phyloP scores from a whole-genome alignment of 92 coral and sea anemone species.

The Pocillopora grandis region DNA sequence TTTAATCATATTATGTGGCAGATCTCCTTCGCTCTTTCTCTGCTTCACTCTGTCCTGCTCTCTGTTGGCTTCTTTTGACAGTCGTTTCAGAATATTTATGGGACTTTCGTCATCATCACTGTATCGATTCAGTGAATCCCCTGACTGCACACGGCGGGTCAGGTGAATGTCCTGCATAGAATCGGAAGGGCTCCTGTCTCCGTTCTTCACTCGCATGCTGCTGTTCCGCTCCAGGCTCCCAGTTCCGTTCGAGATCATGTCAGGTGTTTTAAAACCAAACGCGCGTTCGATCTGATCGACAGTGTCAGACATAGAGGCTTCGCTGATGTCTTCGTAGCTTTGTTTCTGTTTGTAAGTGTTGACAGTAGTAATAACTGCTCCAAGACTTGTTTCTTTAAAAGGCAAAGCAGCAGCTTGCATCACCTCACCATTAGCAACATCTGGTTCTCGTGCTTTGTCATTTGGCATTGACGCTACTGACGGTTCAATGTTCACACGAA shows the following conservation, averaged over 20 bases:
- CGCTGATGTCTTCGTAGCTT: slow-evolving; percentile 70
- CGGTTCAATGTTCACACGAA: slow-evolving; percentile 43
- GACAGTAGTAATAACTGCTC: slow-evolving; percentile 90
- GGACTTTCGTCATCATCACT: slow-evolving; percentile 39
- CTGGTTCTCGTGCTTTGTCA: slow-evolving; percentile 17
- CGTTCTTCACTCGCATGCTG: slow-evolving; percentile 36
- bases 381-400: slow-evolving; percentile 96
- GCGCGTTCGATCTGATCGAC: slow-evolving; percentile 97
- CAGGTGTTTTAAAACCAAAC: slow-evolving; percentile 81
- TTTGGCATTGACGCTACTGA: slow-evolving; percentile 1
- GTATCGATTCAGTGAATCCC: slow-evolving; percentile 33
- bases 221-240: slow-evolving; percentile 53
- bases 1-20: slow-evolving; percentile 23
- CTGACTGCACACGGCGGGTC: slow-evolving; percentile 36
- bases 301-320: slow-evolving; percentile 92
- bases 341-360: slow-evolving; percentile 84
- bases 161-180: slow-evolving; percentile 39
- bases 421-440: slow-evolving; percentile 35
- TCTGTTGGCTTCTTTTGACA: slow-evolving; percentile 30
- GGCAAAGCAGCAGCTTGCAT: slow-evolving; percentile 56
- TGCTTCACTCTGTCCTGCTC: slow-evolving; percentile 17
- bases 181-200: slow-evolving; percentile 28
- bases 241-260: slow-evolving; percentile 63
- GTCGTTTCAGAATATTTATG: slow-evolving; percentile 26
- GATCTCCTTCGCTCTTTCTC: slow-evolving; percentile 42